Conservation (phyloP, 2,797 vertebrate species). For the Melanotaenia pygmaea region DNA sequence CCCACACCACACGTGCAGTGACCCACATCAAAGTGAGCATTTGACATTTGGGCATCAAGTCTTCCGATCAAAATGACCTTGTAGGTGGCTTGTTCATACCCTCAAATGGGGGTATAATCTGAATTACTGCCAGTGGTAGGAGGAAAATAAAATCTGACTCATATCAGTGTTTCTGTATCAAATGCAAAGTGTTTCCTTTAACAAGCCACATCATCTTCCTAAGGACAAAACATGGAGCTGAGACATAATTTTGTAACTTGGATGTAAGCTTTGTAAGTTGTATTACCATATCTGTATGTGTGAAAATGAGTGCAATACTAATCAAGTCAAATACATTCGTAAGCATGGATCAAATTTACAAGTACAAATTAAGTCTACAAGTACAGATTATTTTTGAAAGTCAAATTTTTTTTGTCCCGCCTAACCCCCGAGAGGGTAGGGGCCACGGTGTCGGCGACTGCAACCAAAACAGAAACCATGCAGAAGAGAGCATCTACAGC, state of each 20-base stretch:
- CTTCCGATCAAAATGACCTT: background rate
- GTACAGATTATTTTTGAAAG: too few species aligned
- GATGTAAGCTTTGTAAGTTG: too few species aligned
- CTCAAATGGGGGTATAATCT: background rate
- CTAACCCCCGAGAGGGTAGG: background rate
- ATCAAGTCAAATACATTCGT: too few species aligned
- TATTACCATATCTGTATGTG: background rate
- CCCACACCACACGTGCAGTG: background rate
- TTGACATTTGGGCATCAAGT: background rate
- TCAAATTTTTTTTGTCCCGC: too few species aligned
- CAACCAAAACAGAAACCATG: background rate
- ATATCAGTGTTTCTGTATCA: background rate
- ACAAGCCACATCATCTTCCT: too few species aligned
- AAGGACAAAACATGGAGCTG: background rate
- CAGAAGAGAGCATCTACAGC: background rate
- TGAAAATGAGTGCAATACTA: background rate
- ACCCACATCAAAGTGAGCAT: background rate
- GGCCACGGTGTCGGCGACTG: background rate
- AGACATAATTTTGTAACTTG: background rate
- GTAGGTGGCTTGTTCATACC: too few species aligned
- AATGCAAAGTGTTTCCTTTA: background rate
- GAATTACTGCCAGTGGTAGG: too few species aligned
- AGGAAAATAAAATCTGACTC: too few species aligned
- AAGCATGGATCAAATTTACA: too few species aligned
- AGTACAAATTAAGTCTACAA: too few species aligned